Evolutionary conservation across 2,113 vertebrate genomes (phyloP).

Genomic region (Xyliphius kryptos): DNA sequence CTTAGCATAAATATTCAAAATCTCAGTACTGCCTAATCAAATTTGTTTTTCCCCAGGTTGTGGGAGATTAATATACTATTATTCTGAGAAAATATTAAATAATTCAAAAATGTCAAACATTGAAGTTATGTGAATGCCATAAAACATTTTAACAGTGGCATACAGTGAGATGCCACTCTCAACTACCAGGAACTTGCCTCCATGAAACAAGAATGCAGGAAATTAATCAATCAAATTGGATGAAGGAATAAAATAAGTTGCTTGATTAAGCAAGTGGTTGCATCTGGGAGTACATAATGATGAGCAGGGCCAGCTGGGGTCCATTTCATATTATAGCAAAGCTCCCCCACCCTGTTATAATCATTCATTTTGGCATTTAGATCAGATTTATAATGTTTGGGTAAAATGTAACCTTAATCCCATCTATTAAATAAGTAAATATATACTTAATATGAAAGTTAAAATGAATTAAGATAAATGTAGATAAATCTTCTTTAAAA

Average conservation of each 20-base stretch:
- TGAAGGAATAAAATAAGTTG: background rate
- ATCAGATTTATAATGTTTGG: no score
- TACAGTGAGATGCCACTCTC: background rate
- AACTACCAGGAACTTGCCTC: slow-evolving; percentile 3
- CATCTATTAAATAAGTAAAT: no score
- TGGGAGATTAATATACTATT: no score
- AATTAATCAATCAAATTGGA: slow-evolving; percentile 3
- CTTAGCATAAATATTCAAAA: no score
- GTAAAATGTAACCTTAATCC: no score
- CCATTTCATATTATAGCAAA: background rate
- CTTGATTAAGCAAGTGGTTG: slow-evolving; percentile 11
- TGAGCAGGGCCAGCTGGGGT: slow-evolving; percentile 6
- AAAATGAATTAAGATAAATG: no score
- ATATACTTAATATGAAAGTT: no score
- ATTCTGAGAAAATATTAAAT: no score
- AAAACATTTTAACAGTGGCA: slow-evolving; percentile 6
- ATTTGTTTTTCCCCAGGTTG: no score
- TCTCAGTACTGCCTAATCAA: no score
- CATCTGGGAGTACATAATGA: background rate
- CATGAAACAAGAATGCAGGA: slow-evolving; percentile 1
- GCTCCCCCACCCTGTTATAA: background rate
- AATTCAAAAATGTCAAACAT: slow-evolving; percentile 7
- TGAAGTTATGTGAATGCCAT: background rate
- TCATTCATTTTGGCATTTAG: background rate
- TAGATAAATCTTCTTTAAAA: no score